Conservation (phyloP, 2,113 vertebrate genomes). For the Penelope pileata region DNA sequence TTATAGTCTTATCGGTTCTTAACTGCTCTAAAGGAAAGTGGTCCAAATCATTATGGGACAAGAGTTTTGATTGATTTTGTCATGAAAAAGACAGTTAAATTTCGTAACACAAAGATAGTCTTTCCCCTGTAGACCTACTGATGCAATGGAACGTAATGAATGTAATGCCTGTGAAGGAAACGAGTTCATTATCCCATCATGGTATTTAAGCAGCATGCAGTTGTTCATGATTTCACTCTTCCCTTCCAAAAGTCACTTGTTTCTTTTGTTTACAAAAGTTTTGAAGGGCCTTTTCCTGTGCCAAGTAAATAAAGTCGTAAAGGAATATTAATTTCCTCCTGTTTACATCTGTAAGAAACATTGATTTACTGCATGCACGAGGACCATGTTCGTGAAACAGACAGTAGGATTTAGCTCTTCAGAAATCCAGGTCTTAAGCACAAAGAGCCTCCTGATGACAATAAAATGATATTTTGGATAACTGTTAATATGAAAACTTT, state of each 20-base stretch:
- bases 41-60: neutral
- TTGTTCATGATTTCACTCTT: neutral
- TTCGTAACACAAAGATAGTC: neutral
- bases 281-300: neutral
- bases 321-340: neutral
- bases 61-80: neutral
- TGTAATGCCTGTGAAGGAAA: neutral
- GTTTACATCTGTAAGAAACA: neutral
- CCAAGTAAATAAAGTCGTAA: neutral
- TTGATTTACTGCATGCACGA: neutral
- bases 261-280: neutral
- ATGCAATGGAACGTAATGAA: neutral
- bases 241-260: neutral
- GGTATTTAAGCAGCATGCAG: neutral
- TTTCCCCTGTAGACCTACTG: neutral
- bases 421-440: neutral
- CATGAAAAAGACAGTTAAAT: neutral
- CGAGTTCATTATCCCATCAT: neutral
- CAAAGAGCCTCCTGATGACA: neutral
- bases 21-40: neutral
- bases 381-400: neutral
- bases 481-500: neutral
- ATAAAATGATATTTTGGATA: constrained; percentile 16
- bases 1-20: neutral
- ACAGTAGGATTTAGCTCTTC: neutral